phyloP scores from a whole-genome alignment of 2,797 vertebrate species.

The Chelidonichthys spinosus region DNA sequence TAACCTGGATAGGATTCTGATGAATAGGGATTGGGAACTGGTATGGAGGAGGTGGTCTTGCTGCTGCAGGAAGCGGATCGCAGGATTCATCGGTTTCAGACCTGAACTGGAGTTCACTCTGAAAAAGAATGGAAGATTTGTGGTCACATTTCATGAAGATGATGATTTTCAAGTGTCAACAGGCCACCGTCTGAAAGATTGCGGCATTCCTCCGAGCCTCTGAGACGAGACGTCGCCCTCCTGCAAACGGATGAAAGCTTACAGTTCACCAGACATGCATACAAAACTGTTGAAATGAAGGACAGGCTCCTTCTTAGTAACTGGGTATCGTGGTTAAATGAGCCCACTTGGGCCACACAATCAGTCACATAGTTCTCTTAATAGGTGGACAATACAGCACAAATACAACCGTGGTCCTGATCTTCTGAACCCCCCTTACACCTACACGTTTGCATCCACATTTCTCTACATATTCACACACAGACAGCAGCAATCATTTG shows the following conservation, averaged over 20 bases:
- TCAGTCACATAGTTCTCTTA: not conserved
- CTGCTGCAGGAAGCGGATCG: constrained; percentile 14
- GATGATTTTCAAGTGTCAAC: constrained; percentile 41
- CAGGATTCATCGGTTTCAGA: constrained; percentile 53
- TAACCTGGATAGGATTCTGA: constrained; percentile 22
- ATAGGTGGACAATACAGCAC: not conserved
- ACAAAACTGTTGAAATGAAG: constrained; percentile 16
- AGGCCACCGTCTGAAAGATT: constrained; percentile 22
- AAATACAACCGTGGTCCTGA: not conserved
- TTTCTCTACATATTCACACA: not conserved
- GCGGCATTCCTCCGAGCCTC: constrained; percentile 10
- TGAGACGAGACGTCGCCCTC: constrained; percentile 20
- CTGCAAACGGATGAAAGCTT: constrained; percentile 18
- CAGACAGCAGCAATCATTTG: constrained; percentile 4
- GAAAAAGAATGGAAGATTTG: constrained; percentile 13
- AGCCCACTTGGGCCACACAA: constrained; percentile 8
- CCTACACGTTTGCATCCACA: not conserved
- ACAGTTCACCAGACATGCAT: constrained; percentile 25
- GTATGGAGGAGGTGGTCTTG: constrained; percentile 31
- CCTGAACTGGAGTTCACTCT: constrained; percentile 28
- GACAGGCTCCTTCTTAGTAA: not conserved
- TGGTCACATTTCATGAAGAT: constrained; percentile 41
- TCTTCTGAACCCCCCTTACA: not conserved
- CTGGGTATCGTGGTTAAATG: not conserved
- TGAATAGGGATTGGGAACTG: constrained; percentile 31